A percentile compares a stretch with the other conserved stretches of the same genome.
phyloP scores from a whole-genome alignment of 2,888 invertebrate genomes.

The Drosophila seclusa region DNA sequence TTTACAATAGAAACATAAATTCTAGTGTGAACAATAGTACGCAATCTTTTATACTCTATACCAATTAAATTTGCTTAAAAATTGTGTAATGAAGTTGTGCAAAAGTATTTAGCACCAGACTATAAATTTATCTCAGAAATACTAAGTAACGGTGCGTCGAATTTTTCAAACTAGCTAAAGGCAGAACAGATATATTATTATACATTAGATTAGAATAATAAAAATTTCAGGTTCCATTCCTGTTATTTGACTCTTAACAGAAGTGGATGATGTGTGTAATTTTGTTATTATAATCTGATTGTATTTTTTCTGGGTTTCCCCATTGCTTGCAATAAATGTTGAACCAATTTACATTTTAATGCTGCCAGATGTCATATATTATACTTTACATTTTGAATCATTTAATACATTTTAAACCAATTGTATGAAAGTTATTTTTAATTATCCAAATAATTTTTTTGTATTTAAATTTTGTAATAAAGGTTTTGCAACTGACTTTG shows the following conservation, averaged over 20 bases:
- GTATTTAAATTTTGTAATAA: background rate
- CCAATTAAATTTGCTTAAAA: background rate
- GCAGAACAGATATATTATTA: background rate
- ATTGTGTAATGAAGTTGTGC: background rate
- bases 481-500: background rate
- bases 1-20: background rate
- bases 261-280: background rate
- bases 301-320: background rate
- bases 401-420: background rate
- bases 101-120: background rate
- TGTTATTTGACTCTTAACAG: background rate
- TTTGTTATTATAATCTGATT: background rate
- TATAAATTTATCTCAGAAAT: background rate
- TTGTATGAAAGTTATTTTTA: background rate
- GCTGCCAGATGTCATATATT: background rate
- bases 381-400: background rate
- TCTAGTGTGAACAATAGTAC: background rate
- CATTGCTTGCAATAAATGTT: background rate
- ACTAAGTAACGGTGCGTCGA: background rate
- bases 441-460: fast-evolving
- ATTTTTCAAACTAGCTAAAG: background rate
- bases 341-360: background rate
- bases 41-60: background rate
- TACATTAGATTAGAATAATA: background rate
- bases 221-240: background rate